Base-by-base conservation (phyloP, 2,113 vertebrate species). In the Callaeas wilsoni region DNA sequence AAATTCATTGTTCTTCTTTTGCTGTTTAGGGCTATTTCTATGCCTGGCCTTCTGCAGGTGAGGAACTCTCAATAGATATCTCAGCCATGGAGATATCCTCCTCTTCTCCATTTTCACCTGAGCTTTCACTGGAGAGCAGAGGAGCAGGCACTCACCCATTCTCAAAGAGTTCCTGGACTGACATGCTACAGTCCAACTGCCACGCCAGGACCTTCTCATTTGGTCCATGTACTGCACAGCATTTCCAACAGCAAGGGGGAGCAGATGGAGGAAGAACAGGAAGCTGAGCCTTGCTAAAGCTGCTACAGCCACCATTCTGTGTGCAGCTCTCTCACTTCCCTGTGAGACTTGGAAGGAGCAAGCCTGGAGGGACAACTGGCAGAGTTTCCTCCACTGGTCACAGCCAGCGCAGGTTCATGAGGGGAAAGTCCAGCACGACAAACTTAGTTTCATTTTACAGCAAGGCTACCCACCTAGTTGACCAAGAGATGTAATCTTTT, bases 111-210 rank as follows among this genome's bases (percentile, higher is more conserved):
- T 13, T 55, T 8, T 56, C 50, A 30, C n/a, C 29, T 20, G 12
- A 52, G 37, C 4, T 5, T 42, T 49, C 65, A 9, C 32, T 55
- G 29, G 23, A 27, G 6, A 59, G 13, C 60, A 63, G 53, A 85
- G 1, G 1, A 63, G 22, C 4, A 5, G 68, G 5, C 2, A 0
- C 29, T 80, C 9, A 39, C 26, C 7, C 8, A 2, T 17, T 18
- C 32, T 75, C 2, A 0, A 21, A 32, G 17, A 83, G 20, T 25
- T 16, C 53, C 33, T 78, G 47, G 14, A 46, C 3, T 33, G 55
- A 50, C 7, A 1, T 25, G 23, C 7, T 53, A 1, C 16, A 27
- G 19, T 49, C 29, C 29, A 11, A 26, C 32, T 53, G 60, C 55
- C 63, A 57, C 50, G 57, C 4, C 15, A 41, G 49, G 46, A 89